Conservation (phyloP, 2,888 invertebrate genomes). For the Idaea aversata region DNA sequence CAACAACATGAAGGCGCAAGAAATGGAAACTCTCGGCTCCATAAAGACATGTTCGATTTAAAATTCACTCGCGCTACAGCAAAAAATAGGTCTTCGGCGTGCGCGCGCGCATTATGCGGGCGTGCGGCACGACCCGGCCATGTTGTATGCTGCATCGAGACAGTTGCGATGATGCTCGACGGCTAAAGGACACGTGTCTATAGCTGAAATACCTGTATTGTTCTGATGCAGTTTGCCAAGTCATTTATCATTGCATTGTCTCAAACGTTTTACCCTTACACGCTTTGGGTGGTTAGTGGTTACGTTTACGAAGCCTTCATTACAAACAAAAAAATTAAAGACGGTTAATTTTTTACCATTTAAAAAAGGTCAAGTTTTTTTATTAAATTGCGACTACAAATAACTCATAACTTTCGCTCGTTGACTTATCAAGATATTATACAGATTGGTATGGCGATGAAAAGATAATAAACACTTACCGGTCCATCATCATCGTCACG, state of each 20-base stretch:
- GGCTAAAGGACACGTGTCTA: constrained; percentile 14
- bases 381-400: background rate
- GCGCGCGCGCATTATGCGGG: constrained; percentile 69
- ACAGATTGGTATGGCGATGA: background rate
- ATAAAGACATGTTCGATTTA: constrained; percentile 74
- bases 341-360: no score
- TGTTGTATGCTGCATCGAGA: constrained; percentile 27
- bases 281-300: background rate
- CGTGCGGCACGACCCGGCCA: constrained; percentile 71
- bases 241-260: constrained; percentile 3
- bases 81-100: constrained; percentile 73
- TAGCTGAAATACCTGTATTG: background rate
- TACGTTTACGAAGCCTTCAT: no score
- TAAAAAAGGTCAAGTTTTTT: no score
- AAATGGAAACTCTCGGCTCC: constrained; percentile 51
- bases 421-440: background rate
- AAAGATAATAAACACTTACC: constrained; percentile 26
- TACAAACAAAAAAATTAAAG: no score
- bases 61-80: constrained; percentile 68
- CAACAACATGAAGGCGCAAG: constrained; percentile 47
- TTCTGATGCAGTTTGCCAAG: background rate
- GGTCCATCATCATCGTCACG: constrained; percentile 23
- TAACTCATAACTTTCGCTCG: background rate
- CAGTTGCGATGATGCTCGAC: constrained; percentile 11
- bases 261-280: background rate